A percentile compares a stretch with the other conserved stretches of the same genome.
Conservation (phyloP, 2,113 vertebrate species). For the Himantopus leucocephalus region DNA sequence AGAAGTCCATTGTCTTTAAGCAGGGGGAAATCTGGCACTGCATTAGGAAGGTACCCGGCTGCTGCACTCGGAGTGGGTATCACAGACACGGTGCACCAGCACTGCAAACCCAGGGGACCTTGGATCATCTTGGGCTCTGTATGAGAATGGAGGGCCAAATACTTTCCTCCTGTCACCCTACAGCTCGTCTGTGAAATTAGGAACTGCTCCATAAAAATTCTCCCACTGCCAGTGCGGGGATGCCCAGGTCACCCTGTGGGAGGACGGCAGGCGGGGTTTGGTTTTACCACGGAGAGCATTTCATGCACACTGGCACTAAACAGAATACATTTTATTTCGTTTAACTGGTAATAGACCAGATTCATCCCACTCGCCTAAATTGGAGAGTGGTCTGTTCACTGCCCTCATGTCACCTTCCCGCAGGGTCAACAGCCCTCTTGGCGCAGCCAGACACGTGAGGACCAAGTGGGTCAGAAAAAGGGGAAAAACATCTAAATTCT, state of each 20-base stretch:
- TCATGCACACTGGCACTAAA: neutral
- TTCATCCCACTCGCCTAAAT: neutral
- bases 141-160: neutral
- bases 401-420: neutral
- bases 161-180: neutral
- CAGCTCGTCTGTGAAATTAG: neutral
- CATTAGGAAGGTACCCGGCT: neutral
- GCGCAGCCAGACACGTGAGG: neutral
- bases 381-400: neutral
- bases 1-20: neutral
- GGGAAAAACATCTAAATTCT: constrained; percentile 21
- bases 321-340: neutral
- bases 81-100: fast-evolving
- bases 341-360: neutral
- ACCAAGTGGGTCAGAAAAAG: constrained; percentile 36
- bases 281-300: neutral
- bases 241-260: neutral
- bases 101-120: neutral
- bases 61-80: neutral
- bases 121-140: neutral
- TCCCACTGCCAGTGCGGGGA: neutral
- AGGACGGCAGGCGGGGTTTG: neutral
- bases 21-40: neutral
- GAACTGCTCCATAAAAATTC: neutral
- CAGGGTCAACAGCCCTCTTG: neutral